Percentiles rank a stretch among this genome's conserved stretches.
These are phyloP conservation scores for Tyrophagus putrescentiae DNA, from an alignment of 1,140 invertebrate genomes.

Conservation along the genomic window DNA sequence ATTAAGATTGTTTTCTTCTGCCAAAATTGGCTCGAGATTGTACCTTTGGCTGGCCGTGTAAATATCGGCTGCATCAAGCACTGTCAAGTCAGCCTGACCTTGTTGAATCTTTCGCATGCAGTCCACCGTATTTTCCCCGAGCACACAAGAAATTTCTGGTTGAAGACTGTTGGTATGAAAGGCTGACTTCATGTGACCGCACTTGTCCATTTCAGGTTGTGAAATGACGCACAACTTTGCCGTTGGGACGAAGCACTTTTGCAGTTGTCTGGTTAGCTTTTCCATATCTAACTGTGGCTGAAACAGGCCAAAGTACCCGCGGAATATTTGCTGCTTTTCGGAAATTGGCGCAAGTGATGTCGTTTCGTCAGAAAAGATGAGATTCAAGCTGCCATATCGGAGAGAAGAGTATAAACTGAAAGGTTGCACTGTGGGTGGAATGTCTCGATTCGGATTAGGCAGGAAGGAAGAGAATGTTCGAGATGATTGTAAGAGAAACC, in stretches of 20 bases:
- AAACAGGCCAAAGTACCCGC: constrained; percentile 26
- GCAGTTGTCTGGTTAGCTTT: constrained; percentile 33
- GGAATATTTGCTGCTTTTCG: constrained; percentile 28
- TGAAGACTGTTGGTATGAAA: constrained; percentile 69
- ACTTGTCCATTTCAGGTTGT: constrained; percentile 74
- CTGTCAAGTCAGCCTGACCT: constrained; percentile 59
- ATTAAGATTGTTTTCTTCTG: constrained; percentile 71
- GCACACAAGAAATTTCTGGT: constrained; percentile 71
- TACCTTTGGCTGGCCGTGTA: constrained; percentile 68
- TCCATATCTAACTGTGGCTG: constrained; percentile 5
- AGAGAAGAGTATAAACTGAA: constrained; percentile 43
- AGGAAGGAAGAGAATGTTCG: neutral
- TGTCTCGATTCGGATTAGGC: neutral
- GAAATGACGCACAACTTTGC: constrained; percentile 81
- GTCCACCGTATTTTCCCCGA: constrained; percentile 63
- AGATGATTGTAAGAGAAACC: constrained; percentile 30
- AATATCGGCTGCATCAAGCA: constrained; percentile 82
- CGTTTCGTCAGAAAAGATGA: constrained; percentile 30
- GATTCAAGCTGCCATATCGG: constrained; percentile 44
- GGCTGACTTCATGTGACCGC: constrained; percentile 79
- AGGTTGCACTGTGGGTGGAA: constrained; percentile 24
- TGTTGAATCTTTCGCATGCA: constrained; percentile 58
- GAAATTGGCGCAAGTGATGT: constrained; percentile 26
- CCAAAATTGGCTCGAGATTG: constrained; percentile 66
- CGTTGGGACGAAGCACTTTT: constrained; percentile 57